A percentile compares a stretch with the other conserved stretches of the same genome.
Evolutionary conservation across 2,797 vertebrate species (phyloP).

Genomic region (Gephyroberyx darwinii): DNA sequence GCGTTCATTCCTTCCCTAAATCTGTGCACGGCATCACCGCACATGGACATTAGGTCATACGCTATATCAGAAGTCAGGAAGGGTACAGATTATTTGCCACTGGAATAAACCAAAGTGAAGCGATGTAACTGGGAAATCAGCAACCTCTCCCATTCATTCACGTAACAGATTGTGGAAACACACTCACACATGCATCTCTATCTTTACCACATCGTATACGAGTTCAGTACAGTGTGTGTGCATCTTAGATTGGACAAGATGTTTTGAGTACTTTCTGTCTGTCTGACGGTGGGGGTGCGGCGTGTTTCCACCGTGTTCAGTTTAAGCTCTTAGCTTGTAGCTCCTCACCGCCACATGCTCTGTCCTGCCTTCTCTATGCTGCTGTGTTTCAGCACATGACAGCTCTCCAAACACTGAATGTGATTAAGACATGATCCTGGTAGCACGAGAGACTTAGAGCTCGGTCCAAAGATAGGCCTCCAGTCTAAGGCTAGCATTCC

Average conservation of each 20-base stretch:
- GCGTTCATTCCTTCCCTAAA: constrained; percentile 17
- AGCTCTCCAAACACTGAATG: constrained; percentile 65
- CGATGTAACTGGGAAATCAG: constrained; percentile 1
- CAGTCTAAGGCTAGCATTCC: constrained; percentile 48
- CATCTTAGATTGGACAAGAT: constrained; percentile 33
- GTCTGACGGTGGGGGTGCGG: constrained; percentile 14
- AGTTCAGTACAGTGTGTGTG: constrained; percentile 1
- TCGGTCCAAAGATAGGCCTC: constrained; percentile 52
- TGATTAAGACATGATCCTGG: constrained; percentile 65
- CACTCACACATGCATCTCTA: neutral
- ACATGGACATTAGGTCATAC: constrained; percentile 22
- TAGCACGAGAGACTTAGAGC: constrained; percentile 51
- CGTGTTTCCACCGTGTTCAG: constrained; percentile 50
- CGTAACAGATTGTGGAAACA: constrained; percentile 18
- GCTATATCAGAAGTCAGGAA: constrained; percentile 15
- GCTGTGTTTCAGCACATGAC: constrained; percentile 52
- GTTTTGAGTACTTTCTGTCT: constrained; percentile 46
- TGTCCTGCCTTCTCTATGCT: constrained; percentile 24
- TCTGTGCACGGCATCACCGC: neutral
- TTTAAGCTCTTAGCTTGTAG: constrained; percentile 10
- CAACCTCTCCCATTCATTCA: constrained; percentile 21
- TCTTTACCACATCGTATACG: constrained; percentile 5
- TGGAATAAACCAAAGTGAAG: constrained; percentile 28
- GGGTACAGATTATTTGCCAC: constrained; percentile 35
- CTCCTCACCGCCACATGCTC: constrained; percentile 24